Percentiles rank a stretch among this genome's conserved stretches.
These are phyloP conservation scores for Neosilurus hyrtlii DNA, from an alignment of 2,797 vertebrate genomes.

Conservation along the genomic window DNA sequence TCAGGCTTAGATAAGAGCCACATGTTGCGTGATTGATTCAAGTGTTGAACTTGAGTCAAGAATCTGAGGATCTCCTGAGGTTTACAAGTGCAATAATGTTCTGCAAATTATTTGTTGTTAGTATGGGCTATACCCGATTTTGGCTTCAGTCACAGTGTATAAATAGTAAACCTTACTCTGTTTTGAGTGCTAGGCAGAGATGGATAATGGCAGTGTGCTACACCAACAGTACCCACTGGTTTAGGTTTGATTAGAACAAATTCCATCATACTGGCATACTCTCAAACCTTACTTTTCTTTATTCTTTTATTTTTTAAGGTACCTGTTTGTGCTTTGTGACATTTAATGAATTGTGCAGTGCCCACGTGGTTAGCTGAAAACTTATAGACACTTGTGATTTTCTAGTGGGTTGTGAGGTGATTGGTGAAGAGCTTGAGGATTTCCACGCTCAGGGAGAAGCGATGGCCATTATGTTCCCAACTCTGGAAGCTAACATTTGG, in stretches of 20 bases:
- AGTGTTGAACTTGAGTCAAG: too few species aligned
- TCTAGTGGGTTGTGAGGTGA: slow-evolving; percentile 35
- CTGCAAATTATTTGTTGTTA: too few species aligned
- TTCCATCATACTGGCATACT: too few species aligned
- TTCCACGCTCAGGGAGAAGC: slow-evolving; percentile 42
- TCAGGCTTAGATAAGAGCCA: too few species aligned
- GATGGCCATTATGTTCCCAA: slow-evolving; percentile 45
- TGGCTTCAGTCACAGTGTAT: neutral
- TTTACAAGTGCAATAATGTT: too few species aligned
- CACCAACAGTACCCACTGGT: neutral
- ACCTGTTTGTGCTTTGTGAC: neutral
- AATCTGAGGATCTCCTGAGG: too few species aligned
- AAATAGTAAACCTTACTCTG: neutral
- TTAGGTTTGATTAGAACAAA: neutral
- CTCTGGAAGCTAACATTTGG: slow-evolving; percentile 34
- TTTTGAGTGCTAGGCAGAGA: neutral
- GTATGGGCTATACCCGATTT: neutral
- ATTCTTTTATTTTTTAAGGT: too few species aligned
- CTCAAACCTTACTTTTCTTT: too few species aligned
- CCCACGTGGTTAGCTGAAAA: neutral
- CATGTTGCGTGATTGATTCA: too few species aligned
- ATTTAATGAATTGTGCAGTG: neutral
- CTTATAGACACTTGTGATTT: slow-evolving; percentile 26
- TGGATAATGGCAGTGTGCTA: neutral
- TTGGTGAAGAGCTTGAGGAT: slow-evolving; percentile 44